Conservation (phyloP, 2,113 vertebrate genomes). For the Calonectris borealis region DNA sequence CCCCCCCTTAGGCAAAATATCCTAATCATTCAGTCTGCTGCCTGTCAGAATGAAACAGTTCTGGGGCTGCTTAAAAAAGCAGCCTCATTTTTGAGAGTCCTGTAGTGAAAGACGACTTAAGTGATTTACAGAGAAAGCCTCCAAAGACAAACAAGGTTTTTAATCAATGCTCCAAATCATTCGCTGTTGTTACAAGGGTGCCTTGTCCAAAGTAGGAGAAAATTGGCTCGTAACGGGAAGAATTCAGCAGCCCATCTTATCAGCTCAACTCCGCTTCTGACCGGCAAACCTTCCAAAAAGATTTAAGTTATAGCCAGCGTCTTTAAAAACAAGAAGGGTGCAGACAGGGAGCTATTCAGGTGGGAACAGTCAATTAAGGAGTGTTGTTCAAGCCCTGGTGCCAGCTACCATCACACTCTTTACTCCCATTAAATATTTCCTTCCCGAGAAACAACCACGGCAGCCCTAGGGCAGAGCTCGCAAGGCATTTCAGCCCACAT, state of each 20-base stretch:
- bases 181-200: neutral
- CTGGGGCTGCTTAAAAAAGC: neutral
- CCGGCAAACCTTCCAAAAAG: neutral
- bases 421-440: neutral
- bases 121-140: constrained; percentile 15
- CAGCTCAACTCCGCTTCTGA: neutral
- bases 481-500: neutral
- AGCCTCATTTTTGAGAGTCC: neutral
- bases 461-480: neutral
- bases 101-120: neutral
- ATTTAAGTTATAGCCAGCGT: neutral
- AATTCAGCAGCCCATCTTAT: constrained; percentile 9
- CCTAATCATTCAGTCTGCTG: neutral
- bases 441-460: neutral
- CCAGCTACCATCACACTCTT: neutral
- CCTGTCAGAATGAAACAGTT: neutral
- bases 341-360: neutral
- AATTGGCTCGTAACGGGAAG: neutral
- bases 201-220: neutral
- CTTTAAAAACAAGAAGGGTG: neutral
- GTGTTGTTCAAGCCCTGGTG: neutral
- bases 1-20: neutral
- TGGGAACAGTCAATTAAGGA: neutral
- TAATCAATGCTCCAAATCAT: constrained; percentile 35
- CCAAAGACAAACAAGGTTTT: constrained; percentile 21